phyloP scores from a whole-genome alignment of 1,140 invertebrate species.

The Caligus rogercresseyi region DNA sequence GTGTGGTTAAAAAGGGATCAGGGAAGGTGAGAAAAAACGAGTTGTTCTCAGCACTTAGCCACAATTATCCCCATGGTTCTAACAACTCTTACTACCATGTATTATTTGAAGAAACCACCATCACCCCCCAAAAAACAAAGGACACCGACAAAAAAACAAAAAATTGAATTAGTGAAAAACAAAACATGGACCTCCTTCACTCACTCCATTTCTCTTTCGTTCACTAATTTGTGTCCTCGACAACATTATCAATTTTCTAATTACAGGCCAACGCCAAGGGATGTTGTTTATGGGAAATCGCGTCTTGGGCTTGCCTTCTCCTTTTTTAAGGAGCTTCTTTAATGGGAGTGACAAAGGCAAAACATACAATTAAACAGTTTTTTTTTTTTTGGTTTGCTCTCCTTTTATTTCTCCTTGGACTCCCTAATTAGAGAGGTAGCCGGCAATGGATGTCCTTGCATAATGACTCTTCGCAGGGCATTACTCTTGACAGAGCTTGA shows the following conservation, averaged over 20 bases:
- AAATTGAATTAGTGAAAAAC: not conserved
- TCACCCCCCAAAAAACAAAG: no score
- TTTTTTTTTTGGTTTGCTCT: not conserved
- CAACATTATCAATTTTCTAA: not conserved
- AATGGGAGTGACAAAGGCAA: not conserved
- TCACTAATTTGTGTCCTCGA: not conserved
- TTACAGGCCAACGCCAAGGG: not conserved
- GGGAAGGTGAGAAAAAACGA: not conserved
- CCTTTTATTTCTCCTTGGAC: no score
- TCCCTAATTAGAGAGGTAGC: no score
- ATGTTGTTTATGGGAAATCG: not conserved
- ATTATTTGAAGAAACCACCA: no score
- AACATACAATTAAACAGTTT: not conserved
- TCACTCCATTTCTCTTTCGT: no score
- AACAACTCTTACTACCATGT: no score
- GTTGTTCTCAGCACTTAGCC: not conserved
- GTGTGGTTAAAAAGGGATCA: not conserved
- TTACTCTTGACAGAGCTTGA: conserved; percentile 17
- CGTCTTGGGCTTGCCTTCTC: not conserved
- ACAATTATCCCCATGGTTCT: no score
- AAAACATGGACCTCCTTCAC: no score
- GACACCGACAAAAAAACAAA: not conserved
- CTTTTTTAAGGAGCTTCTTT: not conserved
- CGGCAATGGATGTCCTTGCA: not conserved
- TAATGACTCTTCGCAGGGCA: conserved; percentile 1